phyloP scores from a whole-genome alignment of 2,888 invertebrate species.

The Clusia tigrina region DNA sequence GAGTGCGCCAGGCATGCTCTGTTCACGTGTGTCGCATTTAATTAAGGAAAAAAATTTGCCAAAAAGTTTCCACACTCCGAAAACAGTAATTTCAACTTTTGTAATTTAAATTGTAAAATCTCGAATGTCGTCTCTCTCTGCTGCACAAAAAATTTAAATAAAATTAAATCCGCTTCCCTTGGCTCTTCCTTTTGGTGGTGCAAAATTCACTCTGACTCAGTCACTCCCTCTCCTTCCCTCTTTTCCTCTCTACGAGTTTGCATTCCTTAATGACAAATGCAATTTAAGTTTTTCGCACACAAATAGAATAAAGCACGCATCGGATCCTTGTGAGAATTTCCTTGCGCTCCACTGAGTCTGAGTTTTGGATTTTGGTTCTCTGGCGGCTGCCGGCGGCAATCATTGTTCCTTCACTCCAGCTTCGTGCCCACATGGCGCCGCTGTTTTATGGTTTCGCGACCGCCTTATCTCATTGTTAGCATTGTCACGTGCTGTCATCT shows the following conservation, averaged over 20 bases:
- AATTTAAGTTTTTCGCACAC: conserved; percentile 28
- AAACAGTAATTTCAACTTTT: conserved; percentile 29
- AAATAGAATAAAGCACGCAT: conserved; percentile 17
- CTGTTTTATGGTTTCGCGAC: background rate
- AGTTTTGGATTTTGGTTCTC: background rate
- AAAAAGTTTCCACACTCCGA: conserved; percentile 26
- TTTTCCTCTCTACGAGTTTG: conserved; percentile 1
- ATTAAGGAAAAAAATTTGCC: conserved; percentile 33
- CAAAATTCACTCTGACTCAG: too few relatives aligned
- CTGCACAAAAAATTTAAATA: too few relatives aligned
- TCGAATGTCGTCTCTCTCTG: too few relatives aligned
- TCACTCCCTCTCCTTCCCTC: background rate
- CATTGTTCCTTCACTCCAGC: background rate
- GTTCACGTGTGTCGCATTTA: conserved; percentile 28
- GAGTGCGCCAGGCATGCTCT: background rate
- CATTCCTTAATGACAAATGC: conserved; percentile 27
- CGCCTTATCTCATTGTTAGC: conserved; percentile 10
- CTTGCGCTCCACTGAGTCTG: too few relatives aligned
- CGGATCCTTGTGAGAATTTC: background rate
- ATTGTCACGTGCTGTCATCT: conserved; percentile 10
- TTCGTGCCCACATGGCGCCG: background rate
- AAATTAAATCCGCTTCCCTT: too few relatives aligned
- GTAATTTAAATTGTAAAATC: conserved; percentile 23
- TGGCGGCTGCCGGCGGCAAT: background rate
- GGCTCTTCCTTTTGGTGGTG: too few relatives aligned